Evolutionary conservation across 2,888 invertebrate species (phyloP).

Genomic region (Temnothorax unifasciatus): DNA sequence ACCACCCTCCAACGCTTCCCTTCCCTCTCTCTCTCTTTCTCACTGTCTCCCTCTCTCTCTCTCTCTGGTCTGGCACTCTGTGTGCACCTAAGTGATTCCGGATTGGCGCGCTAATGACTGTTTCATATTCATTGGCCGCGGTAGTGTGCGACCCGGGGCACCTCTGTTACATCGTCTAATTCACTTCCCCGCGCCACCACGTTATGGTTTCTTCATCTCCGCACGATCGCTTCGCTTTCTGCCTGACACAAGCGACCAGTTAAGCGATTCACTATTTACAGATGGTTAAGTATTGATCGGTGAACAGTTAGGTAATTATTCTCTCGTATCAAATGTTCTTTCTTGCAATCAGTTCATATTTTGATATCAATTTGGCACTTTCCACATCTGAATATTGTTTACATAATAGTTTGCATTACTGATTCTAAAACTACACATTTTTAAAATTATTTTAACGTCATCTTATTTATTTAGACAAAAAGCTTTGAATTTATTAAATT

Average conservation of each 20-base stretch:
- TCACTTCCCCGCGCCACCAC: constrained; percentile 45
- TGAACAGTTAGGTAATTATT: not conserved
- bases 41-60: not conserved
- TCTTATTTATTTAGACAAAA: not conserved
- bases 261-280: not conserved
- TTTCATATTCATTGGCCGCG: constrained; percentile 78
- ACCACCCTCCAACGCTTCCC: constrained; percentile 50
- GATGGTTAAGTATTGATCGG: not conserved
- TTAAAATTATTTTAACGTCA: not conserved
- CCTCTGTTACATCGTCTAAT: constrained; percentile 59
- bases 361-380: not conserved
- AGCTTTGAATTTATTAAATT: not conserved
- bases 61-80: constrained; percentile 36
- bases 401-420: not conserved
- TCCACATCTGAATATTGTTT: not conserved
- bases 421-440: not conserved
- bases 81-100: constrained; percentile 76
- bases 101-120: constrained; percentile 79
- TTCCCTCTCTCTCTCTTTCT: constrained; percentile 23
- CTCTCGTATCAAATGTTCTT: not conserved
- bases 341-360: not conserved
- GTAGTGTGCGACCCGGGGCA: constrained; percentile 58
- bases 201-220: constrained; percentile 57
- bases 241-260: not conserved
- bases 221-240: not conserved